Percentiles rank a stretch among this genome's conserved stretches.
phyloP scores from a whole-genome alignment of 2,797 vertebrate genomes.

The Orientallactaga sibirica region DNA sequence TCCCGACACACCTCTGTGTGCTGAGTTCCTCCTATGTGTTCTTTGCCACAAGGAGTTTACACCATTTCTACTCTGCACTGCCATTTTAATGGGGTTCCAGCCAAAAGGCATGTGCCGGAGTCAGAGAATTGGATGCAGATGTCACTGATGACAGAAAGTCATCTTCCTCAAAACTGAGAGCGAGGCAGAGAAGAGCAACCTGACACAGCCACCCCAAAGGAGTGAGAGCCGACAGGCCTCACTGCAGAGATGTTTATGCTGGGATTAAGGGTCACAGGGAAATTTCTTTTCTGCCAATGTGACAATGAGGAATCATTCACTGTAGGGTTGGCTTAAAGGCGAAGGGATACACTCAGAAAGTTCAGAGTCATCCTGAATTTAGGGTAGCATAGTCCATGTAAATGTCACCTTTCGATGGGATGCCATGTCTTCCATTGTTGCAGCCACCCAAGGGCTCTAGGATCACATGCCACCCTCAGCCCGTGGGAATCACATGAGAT shows the following conservation, averaged over 20 bases:
- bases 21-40: neutral
- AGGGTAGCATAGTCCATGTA: neutral
- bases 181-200: neutral
- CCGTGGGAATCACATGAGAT: neutral
- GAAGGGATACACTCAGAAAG: neutral
- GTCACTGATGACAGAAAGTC: neutral
- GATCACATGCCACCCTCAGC: neutral
- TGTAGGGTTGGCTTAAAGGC: neutral
- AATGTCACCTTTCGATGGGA: neutral
- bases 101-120: neutral
- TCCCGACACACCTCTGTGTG: neutral
- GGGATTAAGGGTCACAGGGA: neutral
- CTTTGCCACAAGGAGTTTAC: neutral
- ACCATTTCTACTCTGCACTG: neutral
- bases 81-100: neutral
- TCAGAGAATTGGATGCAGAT: slow-evolving; percentile 1
- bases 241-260: neutral
- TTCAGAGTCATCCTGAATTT: neutral
- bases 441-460: neutral
- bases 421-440: neutral
- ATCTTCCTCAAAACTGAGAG: neutral
- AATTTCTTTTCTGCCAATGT: neutral
- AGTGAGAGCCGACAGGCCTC: neutral
- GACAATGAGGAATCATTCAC: neutral
- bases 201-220: neutral